Conservation (phyloP, 2,888 invertebrate genomes). For the Brachyptera putata region DNA sequence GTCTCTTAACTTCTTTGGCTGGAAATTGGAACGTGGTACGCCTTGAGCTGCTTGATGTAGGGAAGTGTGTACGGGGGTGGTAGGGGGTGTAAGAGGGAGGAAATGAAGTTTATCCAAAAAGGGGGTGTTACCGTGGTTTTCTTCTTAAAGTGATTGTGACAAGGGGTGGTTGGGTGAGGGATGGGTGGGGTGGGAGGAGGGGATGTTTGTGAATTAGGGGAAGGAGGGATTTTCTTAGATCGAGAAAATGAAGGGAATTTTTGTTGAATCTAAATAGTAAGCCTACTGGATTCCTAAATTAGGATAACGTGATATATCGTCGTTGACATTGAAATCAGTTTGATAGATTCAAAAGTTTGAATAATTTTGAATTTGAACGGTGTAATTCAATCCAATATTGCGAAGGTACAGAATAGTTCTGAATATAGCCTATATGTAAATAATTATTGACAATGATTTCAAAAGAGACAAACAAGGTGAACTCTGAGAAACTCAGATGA, state of each 20-base stretch:
- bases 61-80: background rate
- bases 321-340: too few species aligned
- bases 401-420: too few species aligned
- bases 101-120: background rate
- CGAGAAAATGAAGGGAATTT: background rate
- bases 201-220: background rate
- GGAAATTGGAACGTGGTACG: constrained; percentile 19
- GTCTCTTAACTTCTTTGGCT: constrained; percentile 18
- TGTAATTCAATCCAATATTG: too few species aligned
- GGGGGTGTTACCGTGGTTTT: background rate
- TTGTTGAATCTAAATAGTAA: too few species aligned
- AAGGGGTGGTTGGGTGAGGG: background rate
- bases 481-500: too few species aligned
- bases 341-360: too few species aligned
- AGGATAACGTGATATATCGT: too few species aligned
- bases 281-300: too few species aligned
- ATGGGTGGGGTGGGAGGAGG: background rate
- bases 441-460: too few species aligned
- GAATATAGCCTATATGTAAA: too few species aligned
- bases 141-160: constrained; percentile 16
- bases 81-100: background rate
- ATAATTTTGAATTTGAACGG: too few species aligned
- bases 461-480: too few species aligned
- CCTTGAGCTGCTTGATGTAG: background rate
- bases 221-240: background rate